These are phyloP conservation scores for Oplegnathus fasciatus DNA, from an alignment of 2,113 vertebrate genomes.

Conservation along the genomic window DNA sequence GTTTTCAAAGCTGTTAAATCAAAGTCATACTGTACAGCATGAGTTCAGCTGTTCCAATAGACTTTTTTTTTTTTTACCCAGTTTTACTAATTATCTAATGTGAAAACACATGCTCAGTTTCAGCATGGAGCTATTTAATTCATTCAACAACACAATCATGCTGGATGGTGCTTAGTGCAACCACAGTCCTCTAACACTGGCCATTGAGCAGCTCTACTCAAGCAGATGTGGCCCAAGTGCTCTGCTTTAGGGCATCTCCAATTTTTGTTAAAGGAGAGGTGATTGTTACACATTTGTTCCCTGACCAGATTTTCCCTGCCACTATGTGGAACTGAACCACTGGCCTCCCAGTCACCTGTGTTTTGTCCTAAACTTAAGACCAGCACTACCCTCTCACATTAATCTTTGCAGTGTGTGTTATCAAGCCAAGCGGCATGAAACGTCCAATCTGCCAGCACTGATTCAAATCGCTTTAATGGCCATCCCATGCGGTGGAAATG, in stretches of 20 bases:
- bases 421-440: slow-evolving; percentile 49
- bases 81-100: slow-evolving; percentile 8
- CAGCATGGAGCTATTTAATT: slow-evolving; percentile 9
- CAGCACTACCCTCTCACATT: slow-evolving; percentile 48
- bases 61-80: slow-evolving; percentile 9
- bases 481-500: slow-evolving; percentile 44
- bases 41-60: slow-evolving; percentile 4
- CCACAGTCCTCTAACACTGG: background rate
- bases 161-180: background rate
- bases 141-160: background rate
- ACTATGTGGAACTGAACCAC: slow-evolving; percentile 27
- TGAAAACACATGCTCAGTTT: slow-evolving; percentile 15
- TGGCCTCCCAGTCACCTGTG: slow-evolving; percentile 28
- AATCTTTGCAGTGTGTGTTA: slow-evolving; percentile 69
- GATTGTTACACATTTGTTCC: slow-evolving; percentile 19
- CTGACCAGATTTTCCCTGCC: slow-evolving; percentile 22
- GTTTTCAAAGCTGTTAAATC: slow-evolving; percentile 27
- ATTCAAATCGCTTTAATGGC: slow-evolving; percentile 71
- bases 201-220: background rate
- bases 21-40: slow-evolving; percentile 23
- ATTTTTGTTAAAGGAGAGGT: background rate
- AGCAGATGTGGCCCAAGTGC: background rate
- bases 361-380: slow-evolving; percentile 53
- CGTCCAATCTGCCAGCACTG: slow-evolving; percentile 61
- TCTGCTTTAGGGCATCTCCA: background rate